These are phyloP conservation scores for Chiroxiphia lanceolata DNA, from an alignment of 2,797 vertebrate species.

Conservation along the genomic window DNA sequence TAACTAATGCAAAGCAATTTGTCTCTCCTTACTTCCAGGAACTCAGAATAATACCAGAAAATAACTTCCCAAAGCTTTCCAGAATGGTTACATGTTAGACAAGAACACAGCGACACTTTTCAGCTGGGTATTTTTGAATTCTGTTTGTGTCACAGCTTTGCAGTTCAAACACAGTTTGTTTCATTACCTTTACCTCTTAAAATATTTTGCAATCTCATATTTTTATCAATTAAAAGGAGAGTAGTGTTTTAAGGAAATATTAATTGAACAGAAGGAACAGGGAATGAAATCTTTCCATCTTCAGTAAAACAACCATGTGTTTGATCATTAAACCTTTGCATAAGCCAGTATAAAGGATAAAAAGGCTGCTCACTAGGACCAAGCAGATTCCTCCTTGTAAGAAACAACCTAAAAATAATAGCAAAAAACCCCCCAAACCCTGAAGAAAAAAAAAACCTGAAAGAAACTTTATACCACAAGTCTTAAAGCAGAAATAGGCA, in stretches of 20 bases:
- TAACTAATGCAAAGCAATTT: background rate
- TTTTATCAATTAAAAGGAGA: background rate
- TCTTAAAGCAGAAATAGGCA: background rate
- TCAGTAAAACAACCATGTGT: background rate
- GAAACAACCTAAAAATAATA: background rate
- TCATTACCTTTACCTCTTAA: background rate
- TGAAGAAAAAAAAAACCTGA: background rate
- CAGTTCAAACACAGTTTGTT: background rate
- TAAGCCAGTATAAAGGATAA: background rate
- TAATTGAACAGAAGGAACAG: background rate
- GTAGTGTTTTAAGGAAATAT: background rate
- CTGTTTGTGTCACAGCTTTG: background rate
- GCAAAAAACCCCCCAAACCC: accelerated
- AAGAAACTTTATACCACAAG: background rate
- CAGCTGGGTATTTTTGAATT: background rate
- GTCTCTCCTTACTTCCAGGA: background rate
- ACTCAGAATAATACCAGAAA: background rate
- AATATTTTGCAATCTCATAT: background rate
- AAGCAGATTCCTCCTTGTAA: background rate
- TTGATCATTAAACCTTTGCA: background rate
- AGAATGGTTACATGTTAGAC: background rate
- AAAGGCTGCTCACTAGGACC: background rate
- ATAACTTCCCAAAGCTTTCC: background rate
- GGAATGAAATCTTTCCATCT: background rate
- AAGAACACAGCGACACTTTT: background rate